Evolutionary conservation across 2,888 invertebrate species (phyloP), one percentile per base, ranked within the genome.

Genomic region (Syrista parreyssii): DNA sequence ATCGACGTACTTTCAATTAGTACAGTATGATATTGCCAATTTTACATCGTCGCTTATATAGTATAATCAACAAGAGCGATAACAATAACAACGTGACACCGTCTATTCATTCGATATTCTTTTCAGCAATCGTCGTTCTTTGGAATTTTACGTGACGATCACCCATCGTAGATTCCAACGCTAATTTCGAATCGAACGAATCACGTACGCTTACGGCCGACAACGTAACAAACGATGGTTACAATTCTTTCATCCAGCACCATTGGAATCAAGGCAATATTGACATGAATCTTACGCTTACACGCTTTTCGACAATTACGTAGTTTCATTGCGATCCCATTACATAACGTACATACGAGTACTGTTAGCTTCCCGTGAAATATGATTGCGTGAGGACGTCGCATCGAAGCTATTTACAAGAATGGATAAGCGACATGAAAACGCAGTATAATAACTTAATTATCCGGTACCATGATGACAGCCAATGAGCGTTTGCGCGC

Each of bases 31-130:
- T 23, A 9, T 23, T 23, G 55, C 9, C 55, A 55, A 55, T 71
- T 30, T 82, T 82, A 82, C 80, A 76, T 82, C 79, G 81, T 82
- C 83, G 79, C 81, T 84, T 86, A 85, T 82, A 86, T 84, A 86
- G 84, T 85, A 87, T 82, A 77, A 79, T 55, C 81, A 84, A 85
- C 85, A 86, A 86, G 83, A 86, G 85, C 84, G 86, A 87, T 82
- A 85, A 84, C 87, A 88, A 83, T 82, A 84, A 87, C 84, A 85
- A 86, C 79, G 82, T 83, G 82, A 83, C 83, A 75, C 77, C 12
- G 71, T 71, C 71, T 33, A 30, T 71, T 71, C 6, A 55, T 55
- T 55, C 23, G 23, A 55, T 9, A 55, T 23, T 6, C 23, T 2
- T 1, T 23, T 55, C 23, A 55, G 23, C 55, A 23, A 15, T 55